Conservation (phyloP, 2,888 invertebrate genomes). For the Eristalis pertinax region DNA sequence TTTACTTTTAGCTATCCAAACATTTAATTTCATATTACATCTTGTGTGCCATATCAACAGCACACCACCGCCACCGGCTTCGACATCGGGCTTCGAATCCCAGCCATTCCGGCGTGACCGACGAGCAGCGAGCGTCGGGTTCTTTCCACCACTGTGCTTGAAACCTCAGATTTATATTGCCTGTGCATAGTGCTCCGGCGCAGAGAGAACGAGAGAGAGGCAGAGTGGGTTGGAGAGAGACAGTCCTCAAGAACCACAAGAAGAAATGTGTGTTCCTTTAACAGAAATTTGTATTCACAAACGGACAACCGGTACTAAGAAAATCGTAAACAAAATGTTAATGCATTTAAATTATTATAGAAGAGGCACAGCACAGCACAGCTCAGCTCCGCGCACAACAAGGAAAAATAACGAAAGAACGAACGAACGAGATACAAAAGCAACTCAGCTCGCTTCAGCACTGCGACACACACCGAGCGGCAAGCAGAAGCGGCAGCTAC, state of each 20-base stretch:
- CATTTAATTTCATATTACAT: slow-evolving; percentile 63
- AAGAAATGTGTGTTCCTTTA: slow-evolving; percentile 53
- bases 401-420: slow-evolving; percentile 19
- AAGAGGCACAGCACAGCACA: slow-evolving; percentile 26
- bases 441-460: slow-evolving; percentile 1
- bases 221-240: background rate
- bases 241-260: slow-evolving; percentile 25
- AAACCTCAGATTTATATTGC: slow-evolving; percentile 56
- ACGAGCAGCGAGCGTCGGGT: slow-evolving; percentile 15
- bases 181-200: slow-evolving; percentile 40
- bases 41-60: slow-evolving; percentile 31
- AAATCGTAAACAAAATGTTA: slow-evolving; percentile 73
- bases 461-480: background rate
- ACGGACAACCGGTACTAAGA: slow-evolving; percentile 72
- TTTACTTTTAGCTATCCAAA: slow-evolving; percentile 57
- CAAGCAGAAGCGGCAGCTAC: background rate
- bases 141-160: slow-evolving; percentile 38
- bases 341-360: slow-evolving; percentile 71
- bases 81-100: background rate
- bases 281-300: slow-evolving; percentile 71
- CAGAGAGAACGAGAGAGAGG: background rate
- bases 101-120: background rate
- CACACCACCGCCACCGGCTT: background rate
- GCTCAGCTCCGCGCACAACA: slow-evolving; percentile 8
- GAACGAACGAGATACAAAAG: slow-evolving; percentile 17